These are phyloP conservation scores for Empis stercorea DNA, from an alignment of 2,888 invertebrate species.

Conservation along the genomic window DNA sequence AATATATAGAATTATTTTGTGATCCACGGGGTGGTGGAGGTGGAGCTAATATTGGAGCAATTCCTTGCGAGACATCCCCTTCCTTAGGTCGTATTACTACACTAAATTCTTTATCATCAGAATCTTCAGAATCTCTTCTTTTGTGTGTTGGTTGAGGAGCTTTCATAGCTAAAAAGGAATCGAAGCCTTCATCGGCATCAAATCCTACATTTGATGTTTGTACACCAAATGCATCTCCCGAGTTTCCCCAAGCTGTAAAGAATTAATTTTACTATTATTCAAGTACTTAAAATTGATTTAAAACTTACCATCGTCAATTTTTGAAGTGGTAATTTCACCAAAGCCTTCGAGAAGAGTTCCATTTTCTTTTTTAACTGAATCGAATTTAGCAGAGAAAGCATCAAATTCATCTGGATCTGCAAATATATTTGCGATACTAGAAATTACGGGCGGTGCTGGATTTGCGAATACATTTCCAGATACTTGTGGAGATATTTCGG, in stretches of 20 bases:
- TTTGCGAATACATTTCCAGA: constrained; percentile 16
- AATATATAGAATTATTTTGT: constrained; percentile 19
- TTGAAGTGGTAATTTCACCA: constrained; percentile 21
- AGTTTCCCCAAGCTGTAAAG: constrained; percentile 32
- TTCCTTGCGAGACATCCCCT: constrained; percentile 29
- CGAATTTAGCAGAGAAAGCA: constrained; percentile 82
- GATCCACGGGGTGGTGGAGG: constrained; percentile 38
- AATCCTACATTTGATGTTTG: constrained; percentile 39
- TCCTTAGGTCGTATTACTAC: constrained; percentile 56
- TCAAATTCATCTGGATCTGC: constrained; percentile 58
- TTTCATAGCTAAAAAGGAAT: constrained; percentile 66
- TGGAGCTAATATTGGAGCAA: constrained; percentile 64
- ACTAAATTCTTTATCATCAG: constrained; percentile 66
- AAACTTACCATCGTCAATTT: background rate
- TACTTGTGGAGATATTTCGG: constrained; percentile 13
- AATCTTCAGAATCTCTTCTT: constrained; percentile 58
- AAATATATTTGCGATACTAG: constrained; percentile 23
- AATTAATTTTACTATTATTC: background rate
- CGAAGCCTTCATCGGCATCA: constrained; percentile 57
- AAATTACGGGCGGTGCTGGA: constrained; percentile 12
- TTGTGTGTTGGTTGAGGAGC: constrained; percentile 41
- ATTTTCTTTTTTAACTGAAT: constrained; percentile 41
- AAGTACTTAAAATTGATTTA: background rate
- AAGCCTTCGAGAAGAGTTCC: constrained; percentile 31
- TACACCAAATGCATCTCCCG: constrained; percentile 27